These are phyloP conservation scores for Gymnocypris eckloni DNA, from an alignment of 2,797 vertebrate genomes.

Conservation along the genomic window DNA sequence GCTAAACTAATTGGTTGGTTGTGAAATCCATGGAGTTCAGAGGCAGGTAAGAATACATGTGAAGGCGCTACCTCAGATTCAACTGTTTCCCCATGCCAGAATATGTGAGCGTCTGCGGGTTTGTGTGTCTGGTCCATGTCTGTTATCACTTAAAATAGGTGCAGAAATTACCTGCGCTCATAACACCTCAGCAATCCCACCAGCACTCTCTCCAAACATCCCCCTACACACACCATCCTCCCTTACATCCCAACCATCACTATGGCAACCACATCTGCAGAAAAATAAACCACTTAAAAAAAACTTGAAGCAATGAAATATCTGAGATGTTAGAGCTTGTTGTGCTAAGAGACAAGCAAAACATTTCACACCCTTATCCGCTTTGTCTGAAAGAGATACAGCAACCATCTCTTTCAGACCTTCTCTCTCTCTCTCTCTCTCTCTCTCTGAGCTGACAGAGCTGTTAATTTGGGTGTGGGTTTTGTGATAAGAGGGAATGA, in stretches of 20 bases:
- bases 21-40: slow-evolving; percentile 1
- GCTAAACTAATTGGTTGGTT: slow-evolving; percentile 15
- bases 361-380: slow-evolving; percentile 10
- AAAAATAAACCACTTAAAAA: slow-evolving; percentile 49
- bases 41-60: background rate
- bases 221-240: slow-evolving; percentile 17
- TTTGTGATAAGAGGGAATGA: background rate
- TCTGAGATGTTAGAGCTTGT: slow-evolving; percentile 35
- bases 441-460: background rate
- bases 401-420: background rate
- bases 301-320: slow-evolving; percentile 42
- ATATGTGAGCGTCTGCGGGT: background rate
- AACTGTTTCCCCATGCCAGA: background rate
- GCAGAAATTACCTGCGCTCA: slow-evolving; percentile 41
- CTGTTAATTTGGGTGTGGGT: background rate
- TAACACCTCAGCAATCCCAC: slow-evolving; percentile 31
- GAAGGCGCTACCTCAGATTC: background rate
- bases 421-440: background rate
- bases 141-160: slow-evolving; percentile 49
- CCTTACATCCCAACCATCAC: slow-evolving; percentile 44
- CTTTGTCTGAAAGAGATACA: slow-evolving; percentile 11
- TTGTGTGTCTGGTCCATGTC: slow-evolving; percentile 5
- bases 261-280: slow-evolving; percentile 57
- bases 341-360: slow-evolving; percentile 47
- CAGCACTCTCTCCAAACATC: slow-evolving; percentile 25